A percentile compares a stretch with the other conserved stretches of the same genome.
Evolutionary conservation across 2,113 vertebrate genomes (phyloP).

Genomic region (Climacteris rufus): DNA sequence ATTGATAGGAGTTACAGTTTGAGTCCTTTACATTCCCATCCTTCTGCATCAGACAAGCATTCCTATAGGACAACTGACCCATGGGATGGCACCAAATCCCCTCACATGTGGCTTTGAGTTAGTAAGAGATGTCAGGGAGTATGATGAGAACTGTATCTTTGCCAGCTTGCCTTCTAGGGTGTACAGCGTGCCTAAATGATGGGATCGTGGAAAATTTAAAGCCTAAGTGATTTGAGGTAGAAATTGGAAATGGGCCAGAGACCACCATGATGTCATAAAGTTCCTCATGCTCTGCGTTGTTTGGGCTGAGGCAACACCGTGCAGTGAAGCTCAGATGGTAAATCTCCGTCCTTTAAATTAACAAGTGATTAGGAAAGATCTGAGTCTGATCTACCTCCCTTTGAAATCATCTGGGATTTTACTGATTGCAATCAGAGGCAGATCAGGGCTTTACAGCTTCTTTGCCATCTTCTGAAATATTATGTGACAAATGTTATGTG

Average conservation of each 20-base stretch:
- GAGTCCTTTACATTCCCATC: neutral
- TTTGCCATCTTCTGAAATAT: constrained; percentile 36
- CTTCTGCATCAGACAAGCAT: neutral
- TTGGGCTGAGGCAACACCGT: neutral
- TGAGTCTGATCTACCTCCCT: constrained; percentile 32
- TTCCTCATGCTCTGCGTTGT: neutral
- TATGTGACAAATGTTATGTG: constrained; percentile 46
- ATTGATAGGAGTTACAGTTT: constrained; percentile 1
- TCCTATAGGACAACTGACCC: neutral
- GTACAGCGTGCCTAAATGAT: neutral
- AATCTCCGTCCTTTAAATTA: constrained; percentile 39
- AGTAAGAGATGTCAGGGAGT: neutral
- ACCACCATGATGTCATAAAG: neutral
- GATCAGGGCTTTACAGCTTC: constrained; percentile 1
- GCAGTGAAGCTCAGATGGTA: neutral
- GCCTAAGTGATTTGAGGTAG: neutral
- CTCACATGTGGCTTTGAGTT: neutral
- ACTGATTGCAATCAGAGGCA: constrained; percentile 47
- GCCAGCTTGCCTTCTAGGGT: neutral
- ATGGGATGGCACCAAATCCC: neutral
- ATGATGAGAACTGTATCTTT: neutral
- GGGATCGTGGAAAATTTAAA: neutral
- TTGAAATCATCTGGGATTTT: constrained; percentile 31
- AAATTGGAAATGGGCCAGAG: neutral
- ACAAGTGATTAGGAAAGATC: constrained; percentile 22